Evolutionary conservation across 2,113 vertebrate genomes (phyloP).

Genomic region (Antigone vipio): DNA sequence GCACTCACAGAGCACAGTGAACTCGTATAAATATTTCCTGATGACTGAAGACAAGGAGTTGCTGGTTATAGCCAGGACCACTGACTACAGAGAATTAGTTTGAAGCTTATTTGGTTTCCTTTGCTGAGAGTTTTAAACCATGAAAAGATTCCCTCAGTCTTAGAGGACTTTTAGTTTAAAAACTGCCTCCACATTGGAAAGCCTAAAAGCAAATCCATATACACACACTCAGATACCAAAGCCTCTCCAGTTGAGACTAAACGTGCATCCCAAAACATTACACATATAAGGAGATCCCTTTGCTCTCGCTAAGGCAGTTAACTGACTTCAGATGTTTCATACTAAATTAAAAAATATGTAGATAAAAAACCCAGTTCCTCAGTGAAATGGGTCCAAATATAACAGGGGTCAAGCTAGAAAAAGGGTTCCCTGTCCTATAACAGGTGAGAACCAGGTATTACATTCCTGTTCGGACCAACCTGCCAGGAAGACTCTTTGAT

Average conservation of each 20-base stretch:
- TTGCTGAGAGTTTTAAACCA: not conserved
- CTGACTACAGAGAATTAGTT: not conserved
- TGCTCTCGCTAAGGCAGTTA: not conserved
- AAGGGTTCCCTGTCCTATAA: not conserved
- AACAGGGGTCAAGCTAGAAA: not conserved
- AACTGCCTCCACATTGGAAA: not conserved
- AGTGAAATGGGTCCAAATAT: not conserved
- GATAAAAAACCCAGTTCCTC: not conserved
- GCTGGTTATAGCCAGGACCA: not conserved
- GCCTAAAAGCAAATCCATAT: not conserved
- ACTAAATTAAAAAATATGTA: not conserved
- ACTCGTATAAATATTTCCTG: constrained; percentile 43
- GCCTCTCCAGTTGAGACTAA: not conserved
- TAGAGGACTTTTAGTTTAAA: not conserved
- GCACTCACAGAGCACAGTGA: constrained; percentile 24
- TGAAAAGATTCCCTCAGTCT: not conserved
- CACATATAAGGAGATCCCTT: not conserved
- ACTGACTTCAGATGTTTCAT: not conserved
- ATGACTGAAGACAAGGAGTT: constrained; percentile 12
- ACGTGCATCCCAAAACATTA: not conserved
- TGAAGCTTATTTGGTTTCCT: not conserved
- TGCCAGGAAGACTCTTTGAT: not conserved
- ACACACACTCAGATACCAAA: not conserved
- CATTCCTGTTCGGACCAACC: not conserved
- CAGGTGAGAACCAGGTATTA: not conserved